Evolutionary conservation across 2,888 invertebrate species (phyloP), one percentile per base, ranked within the genome.

Genomic region (Corbicula japonica): DNA sequence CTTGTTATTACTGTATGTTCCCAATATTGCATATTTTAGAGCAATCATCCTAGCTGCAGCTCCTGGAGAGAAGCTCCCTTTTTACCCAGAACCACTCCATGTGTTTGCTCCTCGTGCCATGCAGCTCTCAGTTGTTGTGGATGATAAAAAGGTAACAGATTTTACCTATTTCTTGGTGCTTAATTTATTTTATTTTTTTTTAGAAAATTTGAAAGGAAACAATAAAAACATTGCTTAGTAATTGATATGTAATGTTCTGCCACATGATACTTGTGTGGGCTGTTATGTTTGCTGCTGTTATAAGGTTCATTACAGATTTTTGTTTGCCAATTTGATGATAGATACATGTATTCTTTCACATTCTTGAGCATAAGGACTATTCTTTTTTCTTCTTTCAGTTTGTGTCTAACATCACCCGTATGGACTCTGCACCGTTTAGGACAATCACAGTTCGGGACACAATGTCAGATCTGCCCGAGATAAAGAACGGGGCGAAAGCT

Each of bases 41-140:
- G 95, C 96, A 44, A 96, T 97, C 50, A 96, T 97, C 38, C 92
- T 97, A 78, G 97, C 97, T 0, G 96, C 97, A 5, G 97, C 97
- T 8, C 97, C 97, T 0, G 97, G 97, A 0, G 95, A 95, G 89
- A 94, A 94, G 54, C 93, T 97, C 41, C 97, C 97, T 0, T 92
- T 94, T 28, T 97, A 96, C 92, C 97, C 97, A 0, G 96, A 97
- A 92, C 97, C 97, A 0, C 95, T 95, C 0, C 96, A 97, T 91
- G 96, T 96, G 0, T 97, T 97, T 92, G 96, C 96, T 77, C 90
- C 92, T 0, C 84, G 93, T 52, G 96, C 96, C 1, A 92, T 93
- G 91, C 95, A 96, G 50, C 93, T 96, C 21, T 94, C 95, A 23
- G 95, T 96, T 21, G 94, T 94, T 63, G 95, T 96, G 6, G 96